Percentiles rank a stretch among this genome's conserved stretches.
phyloP scores from a whole-genome alignment of 1,140 invertebrate species.

The Drosophila seguyi region DNA sequence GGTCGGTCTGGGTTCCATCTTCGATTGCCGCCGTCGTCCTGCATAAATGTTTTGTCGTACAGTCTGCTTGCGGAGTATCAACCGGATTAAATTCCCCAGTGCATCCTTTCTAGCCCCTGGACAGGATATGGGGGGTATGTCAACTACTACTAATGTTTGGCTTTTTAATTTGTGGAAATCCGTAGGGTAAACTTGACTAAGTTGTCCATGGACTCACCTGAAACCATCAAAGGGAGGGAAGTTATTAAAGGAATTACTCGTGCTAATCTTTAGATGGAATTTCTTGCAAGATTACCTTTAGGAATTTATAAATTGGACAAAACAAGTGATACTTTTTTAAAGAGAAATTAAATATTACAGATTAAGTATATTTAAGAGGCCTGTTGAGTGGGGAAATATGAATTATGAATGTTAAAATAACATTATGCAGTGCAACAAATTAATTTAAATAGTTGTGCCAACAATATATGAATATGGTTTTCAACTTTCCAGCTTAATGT shows the following conservation, averaged over 20 bases:
- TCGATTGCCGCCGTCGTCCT: constrained; percentile 7
- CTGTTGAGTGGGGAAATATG: too few relatives aligned
- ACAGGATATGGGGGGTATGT: neutral
- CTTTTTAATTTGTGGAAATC: constrained; percentile 25
- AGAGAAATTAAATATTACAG: neutral
- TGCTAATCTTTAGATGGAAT: neutral
- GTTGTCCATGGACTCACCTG: constrained; percentile 6
- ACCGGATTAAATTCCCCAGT: constrained; percentile 29
- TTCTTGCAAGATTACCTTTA: neutral
- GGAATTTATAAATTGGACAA: neutral
- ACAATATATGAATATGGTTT: constrained; percentile 2
- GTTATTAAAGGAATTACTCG: neutral
- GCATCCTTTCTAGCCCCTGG: neutral
- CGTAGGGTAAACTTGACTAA: constrained; percentile 11
- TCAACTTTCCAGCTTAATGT: constrained; percentile 6
- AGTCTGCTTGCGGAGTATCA: constrained; percentile 16
- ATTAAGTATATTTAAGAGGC: too few relatives aligned
- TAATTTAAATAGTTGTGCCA: neutral
- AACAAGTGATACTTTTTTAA: neutral
- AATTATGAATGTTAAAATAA: neutral
- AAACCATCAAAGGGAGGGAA: neutral
- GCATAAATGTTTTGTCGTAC: constrained; percentile 34
- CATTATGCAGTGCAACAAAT: neutral
- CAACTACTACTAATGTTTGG: constrained; percentile 10
- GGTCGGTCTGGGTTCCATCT: constrained; percentile 27